Evolutionary conservation across 2,888 invertebrate species (phyloP).

Genomic region (Spodoptera picta): DNA sequence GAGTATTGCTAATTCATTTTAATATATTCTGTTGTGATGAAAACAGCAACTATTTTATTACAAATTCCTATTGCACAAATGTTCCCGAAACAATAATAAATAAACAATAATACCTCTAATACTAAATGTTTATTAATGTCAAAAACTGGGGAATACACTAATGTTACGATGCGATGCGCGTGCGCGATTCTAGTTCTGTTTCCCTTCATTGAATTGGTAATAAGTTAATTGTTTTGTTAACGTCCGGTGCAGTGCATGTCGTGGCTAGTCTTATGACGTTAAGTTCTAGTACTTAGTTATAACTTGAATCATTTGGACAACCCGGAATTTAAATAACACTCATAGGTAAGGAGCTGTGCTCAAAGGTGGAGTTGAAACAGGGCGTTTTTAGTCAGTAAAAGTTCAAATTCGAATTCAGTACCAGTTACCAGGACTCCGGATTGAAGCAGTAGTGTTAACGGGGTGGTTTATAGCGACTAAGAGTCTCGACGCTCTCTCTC

Average conservation of each 20-base stretch:
- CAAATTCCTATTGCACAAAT: too few species aligned
- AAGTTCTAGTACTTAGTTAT: not conserved
- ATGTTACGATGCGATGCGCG: constrained; percentile 64
- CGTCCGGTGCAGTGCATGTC: constrained; percentile 60
- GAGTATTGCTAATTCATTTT: constrained; percentile 14
- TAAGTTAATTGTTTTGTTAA: constrained; percentile 73
- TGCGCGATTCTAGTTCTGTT: constrained; percentile 66
- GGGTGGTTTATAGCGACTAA: too few species aligned
- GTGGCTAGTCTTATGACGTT: constrained; percentile 19
- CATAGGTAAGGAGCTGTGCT: too few species aligned
- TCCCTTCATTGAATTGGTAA: constrained; percentile 85
- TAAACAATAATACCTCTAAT: constrained; percentile 47
- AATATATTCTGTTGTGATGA: constrained; percentile 23
- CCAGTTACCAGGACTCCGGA: too few species aligned
- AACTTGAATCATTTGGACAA: constrained; percentile 7
- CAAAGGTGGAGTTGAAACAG: too few species aligned
- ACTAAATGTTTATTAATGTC: constrained; percentile 39
- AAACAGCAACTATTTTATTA: not conserved
- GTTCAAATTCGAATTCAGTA: too few species aligned
- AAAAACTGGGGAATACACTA: constrained; percentile 32
- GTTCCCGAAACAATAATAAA: constrained; percentile 16
- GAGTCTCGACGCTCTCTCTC: too few species aligned
- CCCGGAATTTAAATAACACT: constrained; percentile 3
- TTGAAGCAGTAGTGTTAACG: too few species aligned
- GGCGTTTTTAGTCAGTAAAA: too few species aligned